phyloP scores from a whole-genome alignment of 2,113 vertebrate genomes.

The Ciconia maguari region DNA sequence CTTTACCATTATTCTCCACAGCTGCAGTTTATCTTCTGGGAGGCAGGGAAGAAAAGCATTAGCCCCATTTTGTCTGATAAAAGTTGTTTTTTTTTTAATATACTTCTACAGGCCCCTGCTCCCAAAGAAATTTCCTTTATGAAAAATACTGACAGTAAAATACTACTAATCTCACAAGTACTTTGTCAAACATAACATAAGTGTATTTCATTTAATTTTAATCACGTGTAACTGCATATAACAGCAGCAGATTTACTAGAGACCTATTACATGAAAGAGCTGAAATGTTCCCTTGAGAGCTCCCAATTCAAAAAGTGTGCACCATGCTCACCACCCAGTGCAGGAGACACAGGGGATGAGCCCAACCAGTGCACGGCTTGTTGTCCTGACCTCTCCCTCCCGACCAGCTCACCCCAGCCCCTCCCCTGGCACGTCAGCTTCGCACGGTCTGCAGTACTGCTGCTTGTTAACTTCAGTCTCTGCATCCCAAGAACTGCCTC shows the following conservation, averaged over 20 bases:
- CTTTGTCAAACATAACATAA: neutral
- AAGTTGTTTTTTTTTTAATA: neutral
- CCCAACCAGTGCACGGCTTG: accelerated
- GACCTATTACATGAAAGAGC: neutral
- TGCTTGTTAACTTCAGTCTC: neutral
- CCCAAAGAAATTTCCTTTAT: neutral
- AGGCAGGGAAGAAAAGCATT: neutral
- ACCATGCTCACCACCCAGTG: neutral
- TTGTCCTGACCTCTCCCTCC: neutral
- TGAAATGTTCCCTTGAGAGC: neutral
- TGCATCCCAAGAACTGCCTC: neutral
- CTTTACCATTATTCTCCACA: neutral
- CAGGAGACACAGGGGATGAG: neutral
- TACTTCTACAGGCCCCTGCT: neutral
- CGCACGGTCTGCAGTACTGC: accelerated
- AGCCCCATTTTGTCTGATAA: neutral
- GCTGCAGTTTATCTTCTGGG: neutral
- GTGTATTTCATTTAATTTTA: neutral
- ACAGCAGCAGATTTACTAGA: neutral
- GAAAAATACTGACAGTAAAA: neutral
- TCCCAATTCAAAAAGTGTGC: neutral
- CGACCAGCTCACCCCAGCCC: neutral
- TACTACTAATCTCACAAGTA: neutral
- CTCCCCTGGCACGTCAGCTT: neutral
- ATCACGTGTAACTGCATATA: neutral